Evolutionary conservation across 2,797 vertebrate genomes (phyloP).

Genomic region (Schizopygopsis pylzovi): DNA sequence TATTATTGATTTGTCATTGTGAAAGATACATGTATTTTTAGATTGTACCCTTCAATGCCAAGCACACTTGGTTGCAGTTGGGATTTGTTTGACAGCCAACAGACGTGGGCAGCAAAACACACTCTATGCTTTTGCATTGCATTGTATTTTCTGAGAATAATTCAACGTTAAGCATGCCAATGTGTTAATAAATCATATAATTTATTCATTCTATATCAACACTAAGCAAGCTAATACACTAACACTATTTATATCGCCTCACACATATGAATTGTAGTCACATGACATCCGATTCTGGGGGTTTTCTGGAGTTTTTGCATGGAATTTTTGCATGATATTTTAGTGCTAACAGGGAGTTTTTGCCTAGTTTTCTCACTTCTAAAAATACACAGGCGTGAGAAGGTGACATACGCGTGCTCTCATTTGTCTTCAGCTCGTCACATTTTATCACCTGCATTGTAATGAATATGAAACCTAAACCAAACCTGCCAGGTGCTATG

Average conservation of each 20-base stretch:
- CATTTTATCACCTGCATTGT: conserved; percentile 54
- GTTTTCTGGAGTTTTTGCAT: conserved; percentile 61
- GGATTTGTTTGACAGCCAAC: conserved; percentile 53
- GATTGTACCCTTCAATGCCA: conserved; percentile 53
- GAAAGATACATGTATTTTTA: conserved; percentile 66
- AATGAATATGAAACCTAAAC: conserved; percentile 36
- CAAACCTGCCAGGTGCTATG: conserved; percentile 52
- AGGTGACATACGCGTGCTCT: conserved; percentile 21
- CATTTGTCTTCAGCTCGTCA: conserved; percentile 40
- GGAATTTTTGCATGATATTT: conserved; percentile 61
- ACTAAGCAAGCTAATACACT: conserved; percentile 1
- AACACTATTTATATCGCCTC: conserved; percentile 27
- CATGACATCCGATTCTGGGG: conserved; percentile 34
- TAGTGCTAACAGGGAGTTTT: conserved; percentile 43
- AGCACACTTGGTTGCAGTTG: conserved; percentile 56
- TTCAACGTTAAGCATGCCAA: conserved; percentile 57
- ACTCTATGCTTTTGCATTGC: conserved; percentile 52
- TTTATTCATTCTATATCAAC: conserved; percentile 50
- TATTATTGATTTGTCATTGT: conserved; percentile 65
- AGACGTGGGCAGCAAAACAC: conserved; percentile 55
- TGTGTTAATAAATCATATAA: conserved; percentile 56
- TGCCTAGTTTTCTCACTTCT: conserved; percentile 51
- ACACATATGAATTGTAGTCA: background rate
- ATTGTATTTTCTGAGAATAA: conserved; percentile 47
- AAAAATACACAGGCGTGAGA: conserved; percentile 50